Evolutionary conservation across 2,888 invertebrate genomes (phyloP), one percentile per base, ranked within the genome.

Genomic region (Lucinisca nassula): DNA sequence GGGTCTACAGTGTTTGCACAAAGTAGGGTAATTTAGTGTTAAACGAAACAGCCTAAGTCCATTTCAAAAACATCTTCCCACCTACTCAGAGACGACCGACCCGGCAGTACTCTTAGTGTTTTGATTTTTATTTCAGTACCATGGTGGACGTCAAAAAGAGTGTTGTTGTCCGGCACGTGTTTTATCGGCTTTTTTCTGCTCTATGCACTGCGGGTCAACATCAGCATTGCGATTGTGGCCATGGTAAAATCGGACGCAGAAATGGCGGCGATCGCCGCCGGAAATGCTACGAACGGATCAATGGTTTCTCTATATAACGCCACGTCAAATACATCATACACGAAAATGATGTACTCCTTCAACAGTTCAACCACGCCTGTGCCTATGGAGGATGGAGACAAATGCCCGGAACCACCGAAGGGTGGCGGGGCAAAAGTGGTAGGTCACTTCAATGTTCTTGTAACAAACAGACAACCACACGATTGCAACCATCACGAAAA

Each of bases 141-240:
- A 24, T 94, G 95, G 94, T 95, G 94, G 93, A 94, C 94, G 10
- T 96, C 96, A 0, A 91, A 92, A 35, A 90, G 96, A 35, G 88
- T 95, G 10, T 78, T 92, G 4, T 82, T 95, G 78, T 95, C 96
- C 27, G 77, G 95, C 14, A 85, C 95, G n/a, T 95, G 94, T 58
- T 96, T 95, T 90, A 90, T 95, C 72, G 95, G 95, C 32, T 95
- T 92, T 98, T 98, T 95, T 97, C 97, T 94, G 97, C 97, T 91
- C 97, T 98, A 94, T 97, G 97, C 97, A 35, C 95, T 97, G 94
- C 95, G 97, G n/a, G 96, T 97, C 58, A 97, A 97, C 92, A 95
- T 97, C 12, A 97, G 97, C 90, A 97, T 97, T 88, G 97, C 97
- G 6, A 96, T 97, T 61, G 96, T 97, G 1, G 97, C 97, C 91